These are phyloP conservation scores for Drosophila niveifrons DNA, from an alignment of 2,888 invertebrate species.

Conservation along the genomic window DNA sequence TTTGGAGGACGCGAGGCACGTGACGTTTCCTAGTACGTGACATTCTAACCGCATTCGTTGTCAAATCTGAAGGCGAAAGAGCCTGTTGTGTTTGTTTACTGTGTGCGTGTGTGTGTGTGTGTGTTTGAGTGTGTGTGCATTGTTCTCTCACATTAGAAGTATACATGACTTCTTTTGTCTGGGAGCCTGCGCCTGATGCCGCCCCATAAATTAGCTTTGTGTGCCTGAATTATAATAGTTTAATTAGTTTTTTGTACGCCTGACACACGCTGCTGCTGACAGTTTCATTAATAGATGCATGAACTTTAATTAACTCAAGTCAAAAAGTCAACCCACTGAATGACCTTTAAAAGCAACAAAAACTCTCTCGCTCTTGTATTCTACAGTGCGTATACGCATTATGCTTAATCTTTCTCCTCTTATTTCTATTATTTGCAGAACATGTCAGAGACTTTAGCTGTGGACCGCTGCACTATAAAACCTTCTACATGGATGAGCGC, in stretches of 20 bases:
- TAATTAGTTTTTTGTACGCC: constrained; percentile 71
- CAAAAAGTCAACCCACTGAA: constrained; percentile 1
- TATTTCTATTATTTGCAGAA: constrained; percentile 88
- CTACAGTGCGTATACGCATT: constrained; percentile 23
- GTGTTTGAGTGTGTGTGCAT: constrained; percentile 35
- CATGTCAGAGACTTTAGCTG: constrained; percentile 97
- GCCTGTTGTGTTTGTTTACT: constrained; percentile 41
- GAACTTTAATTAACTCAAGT: constrained; percentile 72
- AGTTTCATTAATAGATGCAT: constrained; percentile 68
- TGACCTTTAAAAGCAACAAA: constrained; percentile 32
- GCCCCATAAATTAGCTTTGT: constrained; percentile 73
- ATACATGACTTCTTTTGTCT: constrained; percentile 43
- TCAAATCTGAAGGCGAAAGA: constrained; percentile 71
- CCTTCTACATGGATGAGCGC: constrained; percentile 94
- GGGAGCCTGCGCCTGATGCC: constrained; percentile 27
- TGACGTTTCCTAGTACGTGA: constrained; percentile 65
- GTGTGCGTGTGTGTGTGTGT: constrained; percentile 5
- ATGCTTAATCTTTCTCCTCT: constrained; percentile 5
- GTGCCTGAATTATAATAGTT: constrained; percentile 75
- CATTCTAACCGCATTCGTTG: constrained; percentile 54
- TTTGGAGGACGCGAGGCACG: constrained; percentile 43
- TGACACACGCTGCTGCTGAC: constrained; percentile 62
- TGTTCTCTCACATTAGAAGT: constrained; percentile 25
- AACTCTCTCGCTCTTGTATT: constrained; percentile 86
- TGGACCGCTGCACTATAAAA: constrained; percentile 95